These are phyloP conservation scores for Temnothorax rugatulus DNA, from an alignment of 2,888 invertebrate genomes.

Conservation along the genomic window DNA sequence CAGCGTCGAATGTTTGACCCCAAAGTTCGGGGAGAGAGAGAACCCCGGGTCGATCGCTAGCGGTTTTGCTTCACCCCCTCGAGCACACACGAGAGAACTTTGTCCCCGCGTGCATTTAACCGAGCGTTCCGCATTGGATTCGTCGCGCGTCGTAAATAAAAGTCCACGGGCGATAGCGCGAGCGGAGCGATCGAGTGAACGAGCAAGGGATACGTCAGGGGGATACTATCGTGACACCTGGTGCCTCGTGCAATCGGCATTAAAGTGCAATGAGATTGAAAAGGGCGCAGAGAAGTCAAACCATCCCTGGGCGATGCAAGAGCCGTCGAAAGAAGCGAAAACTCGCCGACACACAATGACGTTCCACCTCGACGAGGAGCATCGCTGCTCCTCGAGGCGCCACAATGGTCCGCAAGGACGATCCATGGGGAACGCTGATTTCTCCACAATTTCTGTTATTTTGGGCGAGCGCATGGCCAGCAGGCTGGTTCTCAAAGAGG, in stretches of 20 bases:
- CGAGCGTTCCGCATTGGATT: constrained; percentile 54
- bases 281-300: constrained; percentile 57
- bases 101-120: constrained; percentile 57
- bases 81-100: constrained; percentile 56
- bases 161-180: constrained; percentile 51
- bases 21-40: constrained; percentile 51
- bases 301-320: constrained; percentile 40
- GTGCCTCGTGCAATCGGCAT: constrained; percentile 67
- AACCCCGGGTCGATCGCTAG: constrained; percentile 60
- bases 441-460: constrained; percentile 70
- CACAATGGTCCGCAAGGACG: constrained; percentile 55
- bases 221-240: constrained; percentile 63
- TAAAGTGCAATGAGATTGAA: constrained; percentile 71
- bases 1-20: constrained; percentile 58
- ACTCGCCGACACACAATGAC: constrained; percentile 54
- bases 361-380: constrained; percentile 41
- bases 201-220: constrained; percentile 61
- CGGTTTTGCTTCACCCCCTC: constrained; percentile 59
- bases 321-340: constrained; percentile 55
- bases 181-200: constrained; percentile 16
- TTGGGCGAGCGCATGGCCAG: constrained; percentile 46
- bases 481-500: constrained; percentile 47
- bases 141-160: constrained; percentile 61
- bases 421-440: constrained; percentile 56
- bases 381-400: constrained; percentile 7